Percentiles rank a stretch among this genome's conserved stretches.
phyloP scores from a whole-genome alignment of 2,888 invertebrate species.

The Augiades crinisus region DNA sequence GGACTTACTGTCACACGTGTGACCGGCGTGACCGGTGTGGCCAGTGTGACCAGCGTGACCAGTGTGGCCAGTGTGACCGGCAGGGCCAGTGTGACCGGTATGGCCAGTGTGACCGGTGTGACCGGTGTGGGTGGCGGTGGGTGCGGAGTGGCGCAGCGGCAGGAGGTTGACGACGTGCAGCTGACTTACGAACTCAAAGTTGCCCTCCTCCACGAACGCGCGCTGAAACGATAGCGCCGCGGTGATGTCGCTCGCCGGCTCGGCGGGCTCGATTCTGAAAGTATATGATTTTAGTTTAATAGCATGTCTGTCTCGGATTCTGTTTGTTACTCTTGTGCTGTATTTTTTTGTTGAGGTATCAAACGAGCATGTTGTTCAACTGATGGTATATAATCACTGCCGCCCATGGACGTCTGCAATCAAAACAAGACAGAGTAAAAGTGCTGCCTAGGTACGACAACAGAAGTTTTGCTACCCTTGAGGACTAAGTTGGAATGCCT shows the following conservation, averaged over 20 bases:
- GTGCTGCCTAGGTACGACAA: too few species aligned
- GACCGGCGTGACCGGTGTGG: not conserved
- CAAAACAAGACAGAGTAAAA: too few species aligned
- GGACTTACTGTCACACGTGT: slow-evolving; percentile 3
- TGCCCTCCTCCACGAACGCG: slow-evolving; percentile 67
- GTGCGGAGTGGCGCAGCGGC: slow-evolving; percentile 42
- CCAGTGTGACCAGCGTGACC: not conserved
- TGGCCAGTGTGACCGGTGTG: slow-evolving; percentile 22
- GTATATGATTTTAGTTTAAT: too few species aligned
- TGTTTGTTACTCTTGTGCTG: too few species aligned
- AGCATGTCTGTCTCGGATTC: too few species aligned
- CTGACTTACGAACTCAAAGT: slow-evolving; percentile 80
- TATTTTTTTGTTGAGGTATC: too few species aligned
- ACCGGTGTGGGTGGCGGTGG: slow-evolving; percentile 5
- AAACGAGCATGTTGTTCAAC: too few species aligned
- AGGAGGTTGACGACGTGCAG: slow-evolving; percentile 71
- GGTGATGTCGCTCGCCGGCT: slow-evolving; percentile 28
- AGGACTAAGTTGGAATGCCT: too few species aligned
- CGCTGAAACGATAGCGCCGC: slow-evolving; percentile 44
- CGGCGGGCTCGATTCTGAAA: slow-evolving; percentile 38
- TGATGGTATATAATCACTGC: too few species aligned
- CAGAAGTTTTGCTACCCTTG: too few species aligned
- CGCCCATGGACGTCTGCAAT: too few species aligned
- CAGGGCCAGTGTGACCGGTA: not conserved
- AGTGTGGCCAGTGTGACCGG: not conserved